A percentile compares a stretch with the other conserved stretches of the same genome.
Evolutionary conservation across 2,113 vertebrate species (phyloP).

Genomic region (Agapornis roseicollis): DNA sequence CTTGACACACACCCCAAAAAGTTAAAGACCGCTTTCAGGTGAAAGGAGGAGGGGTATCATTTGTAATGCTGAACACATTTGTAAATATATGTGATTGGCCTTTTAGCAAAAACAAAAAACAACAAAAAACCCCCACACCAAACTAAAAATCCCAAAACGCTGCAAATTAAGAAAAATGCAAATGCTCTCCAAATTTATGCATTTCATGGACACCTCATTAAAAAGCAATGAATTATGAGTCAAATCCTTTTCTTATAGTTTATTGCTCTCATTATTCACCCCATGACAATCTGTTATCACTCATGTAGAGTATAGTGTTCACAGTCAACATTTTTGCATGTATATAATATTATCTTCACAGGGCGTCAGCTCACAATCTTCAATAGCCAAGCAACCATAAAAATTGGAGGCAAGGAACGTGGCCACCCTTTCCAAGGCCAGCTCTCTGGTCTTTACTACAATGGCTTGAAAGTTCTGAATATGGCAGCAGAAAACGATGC

Average conservation of each 20-base stretch:
- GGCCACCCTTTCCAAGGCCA: constrained; percentile 97
- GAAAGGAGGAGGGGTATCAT: constrained; percentile 14
- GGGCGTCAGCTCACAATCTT: constrained; percentile 99
- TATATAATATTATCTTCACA: constrained; percentile 94
- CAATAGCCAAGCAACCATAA: constrained; percentile 99
- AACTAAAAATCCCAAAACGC: background rate
- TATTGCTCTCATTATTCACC: constrained; percentile 94
- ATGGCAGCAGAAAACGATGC: constrained; percentile 97
- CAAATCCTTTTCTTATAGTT: constrained; percentile 87
- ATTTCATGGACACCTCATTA: constrained; percentile 90
- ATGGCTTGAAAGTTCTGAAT: constrained; percentile 99
- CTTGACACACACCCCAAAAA: background rate
- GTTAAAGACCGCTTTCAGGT: constrained; percentile 3
- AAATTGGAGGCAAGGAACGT: constrained; percentile 96
- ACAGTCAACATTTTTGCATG: constrained; percentile 89
- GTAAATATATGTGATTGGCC: constrained; percentile 78
- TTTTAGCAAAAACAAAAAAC: constrained; percentile 83
- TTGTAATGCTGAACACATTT: constrained; percentile 30
- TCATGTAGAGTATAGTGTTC: constrained; percentile 78
- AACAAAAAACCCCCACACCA: background rate
- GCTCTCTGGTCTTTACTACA: constrained; percentile 99
- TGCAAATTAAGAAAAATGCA: constrained; percentile 58
- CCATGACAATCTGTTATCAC: constrained; percentile 90
- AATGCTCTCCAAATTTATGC: constrained; percentile 67
- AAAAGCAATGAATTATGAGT: constrained; percentile 95